A percentile compares a stretch with the other conserved stretches of the same genome.
Conservation (phyloP, 2,113 vertebrate genomes). For the Columba janthina region DNA sequence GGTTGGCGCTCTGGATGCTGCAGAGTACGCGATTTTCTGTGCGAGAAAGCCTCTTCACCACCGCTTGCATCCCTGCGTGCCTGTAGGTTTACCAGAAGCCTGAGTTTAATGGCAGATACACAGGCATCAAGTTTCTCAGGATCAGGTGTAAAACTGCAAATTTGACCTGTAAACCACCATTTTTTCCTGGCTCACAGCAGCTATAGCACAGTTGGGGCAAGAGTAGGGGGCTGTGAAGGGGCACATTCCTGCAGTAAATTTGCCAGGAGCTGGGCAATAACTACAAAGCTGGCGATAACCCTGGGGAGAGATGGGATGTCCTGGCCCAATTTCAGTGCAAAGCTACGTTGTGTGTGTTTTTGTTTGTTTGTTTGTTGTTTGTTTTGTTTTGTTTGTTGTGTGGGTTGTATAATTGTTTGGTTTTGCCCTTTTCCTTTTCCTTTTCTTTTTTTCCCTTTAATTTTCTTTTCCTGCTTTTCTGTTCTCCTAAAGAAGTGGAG, state of each 20-base stretch:
- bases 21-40: rapidly evolving
- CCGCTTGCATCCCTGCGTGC: rapidly evolving
- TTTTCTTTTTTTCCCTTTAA: too few species aligned
- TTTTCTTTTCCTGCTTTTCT: background rate
- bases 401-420: too few species aligned
- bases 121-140: background rate
- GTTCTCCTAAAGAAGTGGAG: background rate
- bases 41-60: background rate
- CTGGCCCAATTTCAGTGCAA: background rate
- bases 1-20: background rate
- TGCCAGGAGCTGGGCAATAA: background rate
- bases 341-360: rapidly evolving
- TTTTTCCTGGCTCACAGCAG: background rate
- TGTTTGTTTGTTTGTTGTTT: background rate
- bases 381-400: too few species aligned
- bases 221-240: background rate
- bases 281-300: background rate
- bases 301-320: background rate
- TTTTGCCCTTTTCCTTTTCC: too few species aligned
- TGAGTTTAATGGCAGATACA: background rate
- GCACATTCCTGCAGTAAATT: background rate
- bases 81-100: background rate
- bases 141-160: background rate
- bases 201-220: background rate
- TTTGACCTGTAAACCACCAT: rapidly evolving